These are phyloP conservation scores for Porphyrio hochstetteri DNA, from an alignment of 2,113 vertebrate species.

Conservation along the genomic window DNA sequence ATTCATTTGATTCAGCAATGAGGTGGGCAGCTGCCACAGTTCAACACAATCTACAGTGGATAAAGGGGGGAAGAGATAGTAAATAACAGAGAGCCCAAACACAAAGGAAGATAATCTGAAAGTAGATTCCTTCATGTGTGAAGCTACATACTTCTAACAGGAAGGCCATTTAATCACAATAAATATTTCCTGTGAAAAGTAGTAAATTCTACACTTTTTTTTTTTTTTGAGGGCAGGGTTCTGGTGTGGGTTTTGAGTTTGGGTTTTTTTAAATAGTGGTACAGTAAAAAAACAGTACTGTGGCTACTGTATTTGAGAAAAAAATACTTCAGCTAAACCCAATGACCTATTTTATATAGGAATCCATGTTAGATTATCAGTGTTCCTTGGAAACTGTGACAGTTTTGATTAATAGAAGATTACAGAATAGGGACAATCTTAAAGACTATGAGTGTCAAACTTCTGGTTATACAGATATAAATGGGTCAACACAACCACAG, in stretches of 20 bases:
- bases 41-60: neutral
- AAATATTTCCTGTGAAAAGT: neutral
- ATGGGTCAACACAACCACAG: neutral
- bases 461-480: neutral
- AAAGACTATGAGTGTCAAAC: neutral
- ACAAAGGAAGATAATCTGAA: neutral
- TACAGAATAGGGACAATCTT: slow-evolving; percentile 3
- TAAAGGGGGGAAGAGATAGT: neutral
- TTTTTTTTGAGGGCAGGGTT: too few relatives aligned
- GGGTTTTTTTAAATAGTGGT: neutral
- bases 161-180: neutral
- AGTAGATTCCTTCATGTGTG: neutral
- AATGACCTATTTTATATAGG: neutral
- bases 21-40: neutral
- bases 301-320: neutral
- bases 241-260: too few relatives aligned
- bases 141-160: neutral
- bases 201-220: neutral
- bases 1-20: neutral
- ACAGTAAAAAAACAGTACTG: neutral
- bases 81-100: neutral
- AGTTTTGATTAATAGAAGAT: neutral
- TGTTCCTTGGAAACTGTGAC: neutral
- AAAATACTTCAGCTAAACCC: slow-evolving; percentile 12
- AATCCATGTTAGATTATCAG: neutral